Conservation (phyloP, 2,113 vertebrate species). For the Emydocephalus ijimae region DNA sequence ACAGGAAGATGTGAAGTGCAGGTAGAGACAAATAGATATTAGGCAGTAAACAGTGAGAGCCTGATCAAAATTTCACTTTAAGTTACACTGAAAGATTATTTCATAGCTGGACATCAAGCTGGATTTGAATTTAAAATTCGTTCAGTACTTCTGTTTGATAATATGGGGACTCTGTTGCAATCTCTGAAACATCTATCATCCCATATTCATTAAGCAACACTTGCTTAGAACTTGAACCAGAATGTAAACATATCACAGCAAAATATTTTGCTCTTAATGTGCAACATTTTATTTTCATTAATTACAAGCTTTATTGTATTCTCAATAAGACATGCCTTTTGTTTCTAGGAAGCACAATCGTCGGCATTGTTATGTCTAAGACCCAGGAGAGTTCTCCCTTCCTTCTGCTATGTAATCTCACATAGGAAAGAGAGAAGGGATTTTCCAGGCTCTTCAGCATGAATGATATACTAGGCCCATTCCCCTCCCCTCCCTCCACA, state of each 20-base stretch:
- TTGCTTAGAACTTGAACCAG: background rate
- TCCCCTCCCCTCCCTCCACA: background rate
- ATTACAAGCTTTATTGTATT: background rate
- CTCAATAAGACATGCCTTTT: background rate
- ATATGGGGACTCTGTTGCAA: background rate
- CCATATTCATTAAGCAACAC: background rate
- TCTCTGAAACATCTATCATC: background rate
- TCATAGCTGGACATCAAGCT: background rate
- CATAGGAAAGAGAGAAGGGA: background rate
- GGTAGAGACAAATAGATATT: background rate
- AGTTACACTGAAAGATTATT: background rate
- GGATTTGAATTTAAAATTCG: background rate
- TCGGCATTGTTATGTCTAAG: background rate
- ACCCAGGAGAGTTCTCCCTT: background rate
- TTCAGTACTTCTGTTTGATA: background rate
- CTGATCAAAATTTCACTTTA: background rate
- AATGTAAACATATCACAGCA: background rate
- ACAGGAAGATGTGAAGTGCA: background rate
- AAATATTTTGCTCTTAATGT: background rate
- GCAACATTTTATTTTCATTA: background rate
- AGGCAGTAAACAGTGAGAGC: background rate
- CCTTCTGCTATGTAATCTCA: background rate
- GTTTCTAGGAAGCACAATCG: background rate
- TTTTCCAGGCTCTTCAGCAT: constrained; percentile 15
- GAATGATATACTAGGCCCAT: background rate